Percentiles rank a stretch among this genome's conserved stretches.
Conservation (phyloP, 2,797 vertebrate species). For the Rhyacichthys aspro region DNA sequence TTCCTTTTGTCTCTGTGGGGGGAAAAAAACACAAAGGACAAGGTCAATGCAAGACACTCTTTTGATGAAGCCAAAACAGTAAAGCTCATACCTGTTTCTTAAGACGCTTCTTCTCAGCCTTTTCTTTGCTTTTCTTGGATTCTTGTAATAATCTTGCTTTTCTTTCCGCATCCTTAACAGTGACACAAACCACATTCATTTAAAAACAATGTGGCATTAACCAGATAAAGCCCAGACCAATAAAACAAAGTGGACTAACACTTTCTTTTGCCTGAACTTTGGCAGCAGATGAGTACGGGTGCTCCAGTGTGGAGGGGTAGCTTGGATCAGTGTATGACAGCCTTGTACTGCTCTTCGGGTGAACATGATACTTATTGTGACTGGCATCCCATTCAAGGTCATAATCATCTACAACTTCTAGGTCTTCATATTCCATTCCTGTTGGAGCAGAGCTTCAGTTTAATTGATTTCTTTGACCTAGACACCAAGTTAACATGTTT, state of each 20-base stretch:
- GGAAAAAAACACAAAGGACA: background rate
- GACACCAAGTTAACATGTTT: too few relatives aligned
- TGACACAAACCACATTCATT: background rate
- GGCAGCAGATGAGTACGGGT: background rate
- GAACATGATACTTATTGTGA: background rate
- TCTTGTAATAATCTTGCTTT: slow-evolving; percentile 49
- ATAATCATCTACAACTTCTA: background rate
- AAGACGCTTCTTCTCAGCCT: slow-evolving; percentile 65
- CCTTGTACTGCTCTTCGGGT: background rate
- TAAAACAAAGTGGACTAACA: slow-evolving; percentile 23
- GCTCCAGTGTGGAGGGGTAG: background rate
- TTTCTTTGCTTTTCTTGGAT: slow-evolving; percentile 46
- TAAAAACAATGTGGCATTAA: background rate
- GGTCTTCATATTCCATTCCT: background rate
- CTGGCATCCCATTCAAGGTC: background rate
- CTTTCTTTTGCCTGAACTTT: slow-evolving; percentile 27
- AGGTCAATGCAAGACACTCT: background rate
- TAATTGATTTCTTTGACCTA: background rate
- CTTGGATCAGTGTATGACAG: background rate
- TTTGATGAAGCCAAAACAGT: background rate
- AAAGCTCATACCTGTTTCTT: slow-evolving; percentile 61
- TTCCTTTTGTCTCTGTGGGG: slow-evolving; percentile 62
- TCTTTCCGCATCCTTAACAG: slow-evolving; percentile 49
- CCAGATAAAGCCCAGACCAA: background rate
- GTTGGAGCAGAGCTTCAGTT: background rate